phyloP scores from a whole-genome alignment of 2,797 vertebrate species.

The Hemibagrus guttatus region DNA sequence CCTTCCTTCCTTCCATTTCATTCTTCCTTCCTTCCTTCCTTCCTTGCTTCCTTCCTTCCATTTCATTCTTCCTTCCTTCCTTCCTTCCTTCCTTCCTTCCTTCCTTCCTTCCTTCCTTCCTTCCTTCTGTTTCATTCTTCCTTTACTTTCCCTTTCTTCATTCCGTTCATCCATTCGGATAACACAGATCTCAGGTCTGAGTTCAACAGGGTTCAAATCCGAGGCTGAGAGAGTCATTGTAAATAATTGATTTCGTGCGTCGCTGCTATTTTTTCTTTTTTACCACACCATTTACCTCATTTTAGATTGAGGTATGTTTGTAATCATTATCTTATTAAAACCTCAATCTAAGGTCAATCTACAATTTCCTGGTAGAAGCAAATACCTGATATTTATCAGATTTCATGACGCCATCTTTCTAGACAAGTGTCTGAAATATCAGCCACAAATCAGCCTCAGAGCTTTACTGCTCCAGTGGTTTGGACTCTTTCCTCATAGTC shows the following conservation, averaged over 20 bases:
- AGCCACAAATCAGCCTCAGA: neutral
- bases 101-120: too few relatives aligned
- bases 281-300: too few relatives aligned
- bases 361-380: neutral
- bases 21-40: too few relatives aligned
- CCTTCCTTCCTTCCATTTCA: too few relatives aligned
- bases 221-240: neutral
- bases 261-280: neutral
- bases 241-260: neutral
- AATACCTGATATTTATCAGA: neutral
- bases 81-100: too few relatives aligned
- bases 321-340: neutral
- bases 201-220: neutral
- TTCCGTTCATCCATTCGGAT: too few relatives aligned
- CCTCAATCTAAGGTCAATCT: neutral
- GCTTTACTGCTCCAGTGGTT: slow-evolving; percentile 9
- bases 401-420: neutral
- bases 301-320: neutral
- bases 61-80: too few relatives aligned
- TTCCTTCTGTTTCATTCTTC: too few relatives aligned
- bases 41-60: too few relatives aligned
- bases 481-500: neutral
- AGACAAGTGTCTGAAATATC: neutral
- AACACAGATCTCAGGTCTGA: too few relatives aligned
- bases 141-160: too few relatives aligned